Conservation (phyloP, 2,113 vertebrate genomes). For the Sapayoa aenigma region DNA sequence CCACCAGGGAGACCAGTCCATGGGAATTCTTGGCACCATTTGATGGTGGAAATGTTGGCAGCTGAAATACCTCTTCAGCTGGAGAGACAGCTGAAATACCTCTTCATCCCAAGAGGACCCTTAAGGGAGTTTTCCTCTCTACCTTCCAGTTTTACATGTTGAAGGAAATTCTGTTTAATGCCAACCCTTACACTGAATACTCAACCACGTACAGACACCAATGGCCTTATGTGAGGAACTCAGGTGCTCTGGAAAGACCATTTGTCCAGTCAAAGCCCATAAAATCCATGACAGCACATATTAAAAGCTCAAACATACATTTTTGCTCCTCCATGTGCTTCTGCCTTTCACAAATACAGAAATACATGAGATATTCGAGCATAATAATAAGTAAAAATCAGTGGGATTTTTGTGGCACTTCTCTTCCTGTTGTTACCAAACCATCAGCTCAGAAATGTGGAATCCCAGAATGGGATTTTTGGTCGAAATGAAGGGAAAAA, state of each 20-base stretch:
- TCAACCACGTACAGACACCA: not conserved
- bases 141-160: not conserved
- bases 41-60: not conserved
- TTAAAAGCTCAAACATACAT: not conserved
- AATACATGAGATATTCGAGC: not conserved
- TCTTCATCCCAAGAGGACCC: not conserved
- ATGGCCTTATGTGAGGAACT: not conserved
- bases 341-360: not conserved
- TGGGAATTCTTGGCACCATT: not conserved
- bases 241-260: not conserved
- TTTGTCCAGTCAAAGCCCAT: not conserved
- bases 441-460: not conserved
- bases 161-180: not conserved
- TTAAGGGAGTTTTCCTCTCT: not conserved
- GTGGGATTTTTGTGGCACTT: not conserved
- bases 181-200: accelerated
- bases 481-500: no score
- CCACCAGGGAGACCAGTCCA: not conserved
- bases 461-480: not conserved
- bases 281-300: not conserved
- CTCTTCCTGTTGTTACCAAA: not conserved
- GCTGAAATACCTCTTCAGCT: not conserved
- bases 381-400: not conserved
- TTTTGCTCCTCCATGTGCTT: not conserved
- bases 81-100: not conserved